Conservation (phyloP, 2,888 invertebrate species). For the Siphonodentalium dalli region DNA sequence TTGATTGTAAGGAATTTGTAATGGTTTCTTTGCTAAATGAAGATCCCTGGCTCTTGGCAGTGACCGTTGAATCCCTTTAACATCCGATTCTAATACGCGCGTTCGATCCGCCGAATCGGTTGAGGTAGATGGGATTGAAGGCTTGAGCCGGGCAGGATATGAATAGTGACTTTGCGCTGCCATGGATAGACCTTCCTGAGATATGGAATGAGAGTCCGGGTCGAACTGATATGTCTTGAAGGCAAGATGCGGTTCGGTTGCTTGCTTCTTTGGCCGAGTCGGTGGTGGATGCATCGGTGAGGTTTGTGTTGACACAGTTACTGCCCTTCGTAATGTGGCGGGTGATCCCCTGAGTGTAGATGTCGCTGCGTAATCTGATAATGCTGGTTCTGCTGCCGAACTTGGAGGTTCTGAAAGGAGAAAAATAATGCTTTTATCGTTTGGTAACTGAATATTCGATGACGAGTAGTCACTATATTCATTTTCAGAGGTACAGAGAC, state of each 20-base stretch:
- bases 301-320: constrained; percentile 42
- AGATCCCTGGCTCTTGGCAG: constrained; percentile 50
- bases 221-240: constrained; percentile 24
- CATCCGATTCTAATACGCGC: constrained; percentile 41
- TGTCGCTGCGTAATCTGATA: too few species aligned
- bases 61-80: constrained; percentile 38
- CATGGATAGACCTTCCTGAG: too few species aligned
- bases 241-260: constrained; percentile 21
- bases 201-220: too few species aligned
- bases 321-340: constrained; percentile 40
- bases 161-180: constrained; percentile 2
- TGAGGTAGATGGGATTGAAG: constrained; percentile 40
- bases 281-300: constrained; percentile 43
- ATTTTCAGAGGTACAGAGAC: too few species aligned
- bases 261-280: constrained; percentile 31
- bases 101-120: constrained; percentile 32
- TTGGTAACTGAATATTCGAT: too few species aligned
- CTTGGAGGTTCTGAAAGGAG: constrained; percentile 32
- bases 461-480: too few species aligned
- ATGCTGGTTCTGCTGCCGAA: too few species aligned
- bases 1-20: constrained; percentile 62
- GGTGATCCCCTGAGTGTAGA: constrained; percentile 38
- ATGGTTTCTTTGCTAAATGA: constrained; percentile 58
- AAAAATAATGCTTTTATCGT: too few species aligned
- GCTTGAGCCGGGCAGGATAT: constrained; percentile 21